Evolutionary conservation across 2,888 invertebrate species (phyloP), one percentile per base, ranked within the genome.

Genomic region (Eupeodes luniger): DNA sequence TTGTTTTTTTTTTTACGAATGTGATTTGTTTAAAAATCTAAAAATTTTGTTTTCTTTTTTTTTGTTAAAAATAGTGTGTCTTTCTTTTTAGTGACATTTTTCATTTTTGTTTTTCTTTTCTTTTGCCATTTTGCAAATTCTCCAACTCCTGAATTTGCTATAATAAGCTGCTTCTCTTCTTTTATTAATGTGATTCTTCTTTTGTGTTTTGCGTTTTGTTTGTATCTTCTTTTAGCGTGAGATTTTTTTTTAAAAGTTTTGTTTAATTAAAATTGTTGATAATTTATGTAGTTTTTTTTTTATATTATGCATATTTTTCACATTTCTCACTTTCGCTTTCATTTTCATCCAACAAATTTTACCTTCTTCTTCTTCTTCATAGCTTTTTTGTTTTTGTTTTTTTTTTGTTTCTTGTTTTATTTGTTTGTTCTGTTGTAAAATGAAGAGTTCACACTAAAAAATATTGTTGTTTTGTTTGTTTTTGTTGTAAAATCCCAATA

Each of bases 401-500:
- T 61, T 81, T 44, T 81, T 74, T 85, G 66, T 76, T 53, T 16
- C 6, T 34, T 57, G 40, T 40, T 40, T 40, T 9, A 40, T 40
- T 40, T 40, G 40, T 72, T 57, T 47, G 11, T 72, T 70, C 11
- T 80, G 66, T 51, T 59, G 27, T 72, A 55, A 80, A 84, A 59
- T 67, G 83, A 87, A 81, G 77, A 77, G 83, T 61, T 40, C 61
- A 85, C 72, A 74, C 59, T 80, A 80, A 87, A 82, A 83, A 87
- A 76, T 27, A 49, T 27, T 61, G n/a, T 61, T n/a, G 51, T 27
- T 66, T 27, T 61, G n/a, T 61, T n/a, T 59, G 66, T 78, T 86
- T 62, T 82, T 79, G 69, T 84, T 77, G 61, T 75, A 75, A 75
- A 87, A 80, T 84, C 84, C 87, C 87, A 87, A 78, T 81, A 69